Percentiles rank a stretch among this genome's conserved stretches.
Evolutionary conservation across 2,113 vertebrate species (phyloP).

Genomic region (Aegotheles bennettii): DNA sequence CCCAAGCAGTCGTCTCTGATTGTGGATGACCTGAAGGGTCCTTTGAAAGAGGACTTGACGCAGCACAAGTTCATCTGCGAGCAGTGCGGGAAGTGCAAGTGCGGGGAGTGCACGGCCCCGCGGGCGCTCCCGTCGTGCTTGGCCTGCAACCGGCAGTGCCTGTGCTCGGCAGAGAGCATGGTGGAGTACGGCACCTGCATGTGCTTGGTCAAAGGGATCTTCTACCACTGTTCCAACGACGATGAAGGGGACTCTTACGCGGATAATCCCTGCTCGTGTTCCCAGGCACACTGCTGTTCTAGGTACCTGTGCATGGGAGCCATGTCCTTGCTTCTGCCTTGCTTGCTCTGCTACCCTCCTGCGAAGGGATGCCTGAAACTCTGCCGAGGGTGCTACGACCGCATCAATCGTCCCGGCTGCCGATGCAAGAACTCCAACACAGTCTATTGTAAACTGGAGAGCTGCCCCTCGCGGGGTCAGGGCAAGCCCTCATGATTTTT

Average conservation of each 20-base stretch:
- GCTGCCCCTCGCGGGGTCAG: conserved; percentile 81
- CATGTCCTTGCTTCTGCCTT: conserved; percentile 89
- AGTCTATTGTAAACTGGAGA: conserved; percentile 97
- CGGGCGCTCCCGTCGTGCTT: conserved; percentile 88
- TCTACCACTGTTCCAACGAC: conserved; percentile 97
- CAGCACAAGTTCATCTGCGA: conserved; percentile 95
- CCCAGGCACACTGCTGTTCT: conserved; percentile 91
- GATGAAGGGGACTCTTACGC: conserved; percentile 93
- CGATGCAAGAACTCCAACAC: conserved; percentile 98
- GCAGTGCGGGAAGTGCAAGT: conserved; percentile 94
- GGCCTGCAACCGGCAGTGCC: conserved; percentile 90
- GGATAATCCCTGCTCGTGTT: conserved; percentile 94
- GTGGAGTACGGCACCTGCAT: conserved; percentile 96
- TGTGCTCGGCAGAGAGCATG: conserved; percentile 92
- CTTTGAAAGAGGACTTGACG: conserved; percentile 78
- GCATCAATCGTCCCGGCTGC: conserved; percentile 88
- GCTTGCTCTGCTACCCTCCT: conserved; percentile 94
- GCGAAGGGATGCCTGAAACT: conserved; percentile 90
- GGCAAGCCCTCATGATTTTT: conserved; percentile 89
- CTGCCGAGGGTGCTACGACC: conserved; percentile 89
- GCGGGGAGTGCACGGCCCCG: conserved; percentile 89
- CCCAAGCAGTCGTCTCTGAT: conserved; percentile 81
- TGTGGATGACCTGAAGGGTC: conserved; percentile 83
- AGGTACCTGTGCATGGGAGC: conserved; percentile 96
- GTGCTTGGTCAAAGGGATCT: conserved; percentile 94